A percentile compares a stretch with the other conserved stretches of the same genome.
These are phyloP conservation scores for Pterophyllum scalare DNA, from an alignment of 2,113 vertebrate species.

Conservation along the genomic window DNA sequence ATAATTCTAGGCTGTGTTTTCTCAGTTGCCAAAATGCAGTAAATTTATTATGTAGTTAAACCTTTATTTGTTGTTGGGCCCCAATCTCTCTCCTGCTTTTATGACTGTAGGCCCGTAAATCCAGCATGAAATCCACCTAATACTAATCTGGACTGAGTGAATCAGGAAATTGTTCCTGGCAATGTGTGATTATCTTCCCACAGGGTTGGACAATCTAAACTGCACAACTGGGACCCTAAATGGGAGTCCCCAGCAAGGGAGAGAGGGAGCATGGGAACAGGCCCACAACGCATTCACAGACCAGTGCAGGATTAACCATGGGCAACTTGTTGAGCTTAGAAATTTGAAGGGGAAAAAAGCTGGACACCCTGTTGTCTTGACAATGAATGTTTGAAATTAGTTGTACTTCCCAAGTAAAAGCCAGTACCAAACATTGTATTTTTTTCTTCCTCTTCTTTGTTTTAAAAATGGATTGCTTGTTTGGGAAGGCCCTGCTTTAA, in stretches of 20 bases:
- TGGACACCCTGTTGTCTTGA: neutral
- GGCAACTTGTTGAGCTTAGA: neutral
- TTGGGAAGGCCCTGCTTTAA: neutral
- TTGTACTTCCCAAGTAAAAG: too few species aligned
- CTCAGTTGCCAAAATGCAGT: neutral
- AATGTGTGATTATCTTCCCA: slow-evolving; percentile 54
- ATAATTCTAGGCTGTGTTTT: neutral
- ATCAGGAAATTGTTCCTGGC: slow-evolving; percentile 65
- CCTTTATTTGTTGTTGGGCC: slow-evolving; percentile 38
- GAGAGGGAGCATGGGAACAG: slow-evolving; percentile 67
- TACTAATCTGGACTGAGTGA: slow-evolving; percentile 39
- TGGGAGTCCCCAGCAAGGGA: slow-evolving; percentile 17
- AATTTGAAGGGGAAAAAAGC: neutral
- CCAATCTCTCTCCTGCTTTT: neutral
- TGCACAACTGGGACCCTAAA: slow-evolving; percentile 38
- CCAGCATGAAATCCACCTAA: slow-evolving; percentile 41
- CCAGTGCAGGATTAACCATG: slow-evolving; percentile 8
- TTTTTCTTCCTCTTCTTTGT: neutral
- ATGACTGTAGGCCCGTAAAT: slow-evolving; percentile 34
- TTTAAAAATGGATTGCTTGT: neutral
- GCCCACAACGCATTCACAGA: slow-evolving; percentile 43
- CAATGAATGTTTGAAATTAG: neutral
- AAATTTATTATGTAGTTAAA: slow-evolving; percentile 10
- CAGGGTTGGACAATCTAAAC: slow-evolving; percentile 31
- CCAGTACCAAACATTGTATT: neutral